Conservation (phyloP, 2,888 invertebrate genomes). For the Amblyjoppa fuscipennis region DNA sequence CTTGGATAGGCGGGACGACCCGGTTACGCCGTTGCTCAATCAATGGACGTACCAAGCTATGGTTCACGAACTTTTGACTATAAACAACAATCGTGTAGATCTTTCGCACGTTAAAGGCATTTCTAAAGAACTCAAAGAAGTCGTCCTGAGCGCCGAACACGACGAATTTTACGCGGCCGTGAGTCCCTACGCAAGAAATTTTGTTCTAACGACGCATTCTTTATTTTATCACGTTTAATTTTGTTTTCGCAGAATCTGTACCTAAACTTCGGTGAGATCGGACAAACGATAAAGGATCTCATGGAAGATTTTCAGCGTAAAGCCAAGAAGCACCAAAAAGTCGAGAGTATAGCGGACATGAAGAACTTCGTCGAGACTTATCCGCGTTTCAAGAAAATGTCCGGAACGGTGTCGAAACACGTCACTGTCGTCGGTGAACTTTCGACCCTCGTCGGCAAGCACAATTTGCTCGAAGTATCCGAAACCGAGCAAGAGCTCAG, state of each 20-base stretch:
- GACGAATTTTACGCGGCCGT: constrained; percentile 98
- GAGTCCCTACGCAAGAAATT: constrained; percentile 71
- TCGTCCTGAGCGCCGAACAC: constrained; percentile 97
- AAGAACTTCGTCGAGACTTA: constrained; percentile 99
- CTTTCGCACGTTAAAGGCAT: constrained; percentile 94
- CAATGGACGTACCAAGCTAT: constrained; percentile 99
- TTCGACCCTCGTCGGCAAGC: constrained; percentile 92
- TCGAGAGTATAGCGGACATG: constrained; percentile 99
- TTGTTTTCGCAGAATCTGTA: constrained; percentile 91
- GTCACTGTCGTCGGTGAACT: constrained; percentile 98
- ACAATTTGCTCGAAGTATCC: constrained; percentile 94
- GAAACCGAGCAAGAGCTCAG: constrained; percentile 97
- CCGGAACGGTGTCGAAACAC: constrained; percentile 98
- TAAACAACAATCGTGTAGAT: constrained; percentile 92
- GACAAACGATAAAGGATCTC: constrained; percentile 97
- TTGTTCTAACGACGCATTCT: neutral
- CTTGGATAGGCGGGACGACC: constrained; percentile 97
- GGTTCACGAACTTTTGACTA: constrained; percentile 98
- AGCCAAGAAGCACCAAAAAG: constrained; percentile 97
- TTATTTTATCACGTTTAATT: neutral
- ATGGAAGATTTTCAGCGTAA: constrained; percentile 99
- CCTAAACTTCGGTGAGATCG: constrained; percentile 99
- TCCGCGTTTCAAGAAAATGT: constrained; percentile 98
- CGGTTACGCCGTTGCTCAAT: constrained; percentile 97
- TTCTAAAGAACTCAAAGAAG: constrained; percentile 95